phyloP scores from a whole-genome alignment of 2,888 invertebrate species.

The Ligdia adustata region DNA sequence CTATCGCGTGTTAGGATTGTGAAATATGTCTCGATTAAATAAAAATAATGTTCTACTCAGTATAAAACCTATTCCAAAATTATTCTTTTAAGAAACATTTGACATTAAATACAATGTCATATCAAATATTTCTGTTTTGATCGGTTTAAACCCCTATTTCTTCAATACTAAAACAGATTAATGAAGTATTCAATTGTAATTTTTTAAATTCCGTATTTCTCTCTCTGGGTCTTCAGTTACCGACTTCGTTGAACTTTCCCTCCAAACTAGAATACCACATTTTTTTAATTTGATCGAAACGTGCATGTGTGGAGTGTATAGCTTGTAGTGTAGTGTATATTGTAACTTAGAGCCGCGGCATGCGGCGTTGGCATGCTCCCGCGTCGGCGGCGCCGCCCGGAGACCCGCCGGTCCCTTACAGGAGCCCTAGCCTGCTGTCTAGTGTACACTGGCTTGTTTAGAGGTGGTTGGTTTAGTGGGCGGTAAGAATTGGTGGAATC shows the following conservation, averaged over 20 bases:
- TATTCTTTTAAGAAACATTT: too few relatives aligned
- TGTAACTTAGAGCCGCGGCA: slow-evolving; percentile 70
- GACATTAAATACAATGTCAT: too few relatives aligned
- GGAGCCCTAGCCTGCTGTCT: neutral
- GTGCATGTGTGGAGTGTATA: slow-evolving; percentile 47
- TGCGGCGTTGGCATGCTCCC: slow-evolving; percentile 80
- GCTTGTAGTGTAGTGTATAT: slow-evolving; percentile 42
- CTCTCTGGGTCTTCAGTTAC: too few relatives aligned
- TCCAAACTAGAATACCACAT: too few relatives aligned
- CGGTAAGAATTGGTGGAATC: neutral
- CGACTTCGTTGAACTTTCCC: too few relatives aligned
- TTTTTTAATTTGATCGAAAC: slow-evolving; percentile 50
- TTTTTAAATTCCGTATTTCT: too few relatives aligned
- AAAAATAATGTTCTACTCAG: too few relatives aligned
- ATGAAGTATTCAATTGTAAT: too few relatives aligned
- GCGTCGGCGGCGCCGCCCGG: slow-evolving; percentile 56
- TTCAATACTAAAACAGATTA: too few relatives aligned
- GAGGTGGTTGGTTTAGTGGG: slow-evolving; percentile 8
- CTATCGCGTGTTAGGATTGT: slow-evolving; percentile 44
- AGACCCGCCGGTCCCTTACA: slow-evolving; percentile 38
- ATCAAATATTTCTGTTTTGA: too few relatives aligned
- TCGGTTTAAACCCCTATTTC: too few relatives aligned
- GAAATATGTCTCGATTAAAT: slow-evolving; percentile 51
- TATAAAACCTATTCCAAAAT: too few relatives aligned
- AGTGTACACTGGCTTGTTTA: slow-evolving; percentile 3